Evolutionary conservation across 2,797 vertebrate species (phyloP).

Genomic region (Gymnocypris eckloni): DNA sequence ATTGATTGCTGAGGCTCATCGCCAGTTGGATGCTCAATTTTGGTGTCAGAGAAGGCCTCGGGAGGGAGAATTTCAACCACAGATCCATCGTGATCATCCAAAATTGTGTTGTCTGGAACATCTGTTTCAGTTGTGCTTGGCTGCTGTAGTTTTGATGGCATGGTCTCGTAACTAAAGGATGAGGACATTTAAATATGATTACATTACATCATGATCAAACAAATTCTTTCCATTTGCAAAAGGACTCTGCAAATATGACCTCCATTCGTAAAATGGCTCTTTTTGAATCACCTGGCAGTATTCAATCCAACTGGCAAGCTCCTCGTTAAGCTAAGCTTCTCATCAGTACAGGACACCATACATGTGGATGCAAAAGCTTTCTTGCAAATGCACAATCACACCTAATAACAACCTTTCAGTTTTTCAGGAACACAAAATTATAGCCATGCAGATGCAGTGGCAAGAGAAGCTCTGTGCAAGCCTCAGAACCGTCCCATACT

Average conservation of each 20-base stretch:
- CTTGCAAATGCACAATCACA: slow-evolving; percentile 23
- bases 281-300: background rate
- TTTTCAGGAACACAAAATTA: background rate
- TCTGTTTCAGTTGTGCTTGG: slow-evolving; percentile 44
- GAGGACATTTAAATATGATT: slow-evolving; percentile 56
- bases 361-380: slow-evolving; percentile 6
- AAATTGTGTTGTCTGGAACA: slow-evolving; percentile 31
- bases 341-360: background rate
- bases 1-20: slow-evolving; percentile 26
- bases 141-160: slow-evolving; percentile 64
- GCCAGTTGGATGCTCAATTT: slow-evolving; percentile 25
- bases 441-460: slow-evolving; percentile 44
- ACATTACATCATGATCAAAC: background rate
- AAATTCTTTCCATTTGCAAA: background rate
- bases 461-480: background rate
- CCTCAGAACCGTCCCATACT: slow-evolving; percentile 49
- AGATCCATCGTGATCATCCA: slow-evolving; percentile 28
- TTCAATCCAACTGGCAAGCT: slow-evolving; percentile 23
- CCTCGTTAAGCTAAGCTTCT: background rate
- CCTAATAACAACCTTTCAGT: slow-evolving; percentile 2
- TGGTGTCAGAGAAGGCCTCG: slow-evolving; percentile 50
- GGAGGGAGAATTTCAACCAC: slow-evolving; percentile 56
- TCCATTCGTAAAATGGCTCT: background rate
- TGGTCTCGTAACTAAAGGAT: slow-evolving; percentile 65
- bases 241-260: background rate